Conservation (phyloP, 2,113 vertebrate species). For the Benitochromis conjunctus region DNA sequence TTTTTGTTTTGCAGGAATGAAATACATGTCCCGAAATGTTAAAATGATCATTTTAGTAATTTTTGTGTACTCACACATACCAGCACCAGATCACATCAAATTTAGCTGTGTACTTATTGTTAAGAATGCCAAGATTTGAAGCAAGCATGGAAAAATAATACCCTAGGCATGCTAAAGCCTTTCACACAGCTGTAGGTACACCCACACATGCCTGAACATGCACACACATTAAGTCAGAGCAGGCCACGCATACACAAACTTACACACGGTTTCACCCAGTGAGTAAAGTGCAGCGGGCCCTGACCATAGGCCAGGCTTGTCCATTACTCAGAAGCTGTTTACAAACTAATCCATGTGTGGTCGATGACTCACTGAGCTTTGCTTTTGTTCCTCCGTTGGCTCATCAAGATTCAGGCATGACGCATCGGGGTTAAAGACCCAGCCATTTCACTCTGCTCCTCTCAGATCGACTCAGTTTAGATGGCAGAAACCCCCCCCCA, state of each 20-base stretch:
- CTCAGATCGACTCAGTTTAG: not conserved
- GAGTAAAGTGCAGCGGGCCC: conserved; percentile 25
- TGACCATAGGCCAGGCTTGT: conserved; percentile 21
- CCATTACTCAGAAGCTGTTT: conserved; percentile 61
- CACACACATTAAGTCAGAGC: not conserved
- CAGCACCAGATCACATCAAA: not conserved
- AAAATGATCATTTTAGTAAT: not conserved
- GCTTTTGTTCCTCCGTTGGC: conserved; percentile 23
- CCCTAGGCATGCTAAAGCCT: not conserved
- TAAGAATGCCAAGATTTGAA: conserved; percentile 25
- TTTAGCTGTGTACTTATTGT: conserved; percentile 39
- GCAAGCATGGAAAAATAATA: not conserved
- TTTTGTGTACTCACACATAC: not conserved
- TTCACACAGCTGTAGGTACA: not conserved
- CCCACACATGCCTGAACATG: not conserved
- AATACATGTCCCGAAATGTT: not conserved
- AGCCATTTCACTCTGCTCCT: not conserved
- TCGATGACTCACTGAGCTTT: conserved; percentile 59
- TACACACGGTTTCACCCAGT: not conserved
- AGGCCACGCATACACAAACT: not conserved
- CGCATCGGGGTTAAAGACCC: conserved; percentile 31
- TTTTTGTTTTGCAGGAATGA: not conserved
- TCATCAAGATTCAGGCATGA: conserved; percentile 56
- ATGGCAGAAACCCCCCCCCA: not conserved
- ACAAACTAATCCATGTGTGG: conserved; percentile 45